phyloP scores from a whole-genome alignment of 2,113 vertebrate species.

The Channa argus region DNA sequence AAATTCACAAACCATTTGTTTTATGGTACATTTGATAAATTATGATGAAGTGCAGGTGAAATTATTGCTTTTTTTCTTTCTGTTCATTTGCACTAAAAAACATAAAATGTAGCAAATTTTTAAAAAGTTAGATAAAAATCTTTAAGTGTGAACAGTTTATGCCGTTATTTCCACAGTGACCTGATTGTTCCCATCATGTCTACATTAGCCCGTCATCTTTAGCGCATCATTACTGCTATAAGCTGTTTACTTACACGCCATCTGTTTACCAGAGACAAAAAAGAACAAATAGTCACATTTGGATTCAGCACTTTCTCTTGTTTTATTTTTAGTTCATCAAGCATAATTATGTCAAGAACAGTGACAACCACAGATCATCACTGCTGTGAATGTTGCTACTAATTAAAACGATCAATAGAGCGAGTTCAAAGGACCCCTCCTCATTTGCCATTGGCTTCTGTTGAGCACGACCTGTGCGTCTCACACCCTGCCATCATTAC shows the following conservation, averaged over 20 bases:
- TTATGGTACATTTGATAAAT: no score
- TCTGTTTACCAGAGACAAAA: background rate
- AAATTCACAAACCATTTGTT: no score
- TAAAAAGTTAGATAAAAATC: no score
- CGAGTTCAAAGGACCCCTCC: conserved; percentile 56
- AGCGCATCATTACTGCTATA: no score
- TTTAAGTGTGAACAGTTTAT: no score
- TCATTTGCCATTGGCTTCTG: conserved; percentile 36
- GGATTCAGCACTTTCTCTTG: conserved; percentile 68
- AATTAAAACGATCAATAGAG: conserved; percentile 73
- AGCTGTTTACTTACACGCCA: background rate
- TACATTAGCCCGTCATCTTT: no score
- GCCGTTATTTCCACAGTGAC: no score
- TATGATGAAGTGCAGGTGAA: no score
- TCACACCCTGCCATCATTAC: conserved; percentile 31
- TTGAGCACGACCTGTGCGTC: conserved; percentile 41
- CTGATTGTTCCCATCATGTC: no score
- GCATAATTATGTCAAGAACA: conserved; percentile 80
- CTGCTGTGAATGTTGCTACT: conserved; percentile 77
- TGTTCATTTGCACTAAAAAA: no score
- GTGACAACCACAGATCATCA: conserved; percentile 75
- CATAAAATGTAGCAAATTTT: no score
- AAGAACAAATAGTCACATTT: conserved; percentile 32
- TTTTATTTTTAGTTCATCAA: conserved; percentile 78
- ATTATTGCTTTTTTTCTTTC: no score